A percentile compares a stretch with the other conserved stretches of the same genome.
Conservation (phyloP, 2,888 invertebrate species). For the Synanthedon andrenaeformis region DNA sequence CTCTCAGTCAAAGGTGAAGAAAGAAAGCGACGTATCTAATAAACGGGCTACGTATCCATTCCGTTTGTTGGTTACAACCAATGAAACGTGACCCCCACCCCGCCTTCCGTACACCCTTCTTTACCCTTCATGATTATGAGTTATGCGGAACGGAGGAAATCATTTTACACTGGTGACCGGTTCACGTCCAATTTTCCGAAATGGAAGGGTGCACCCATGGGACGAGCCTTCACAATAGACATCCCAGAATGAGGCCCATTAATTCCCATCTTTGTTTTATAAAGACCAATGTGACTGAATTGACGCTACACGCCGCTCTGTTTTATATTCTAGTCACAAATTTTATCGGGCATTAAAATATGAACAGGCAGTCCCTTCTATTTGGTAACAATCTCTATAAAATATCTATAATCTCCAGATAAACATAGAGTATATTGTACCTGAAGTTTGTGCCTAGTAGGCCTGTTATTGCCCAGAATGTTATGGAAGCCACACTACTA, state of each 20-base stretch:
- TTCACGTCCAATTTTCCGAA: constrained; percentile 61
- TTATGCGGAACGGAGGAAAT: constrained; percentile 30
- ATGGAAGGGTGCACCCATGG: constrained; percentile 63
- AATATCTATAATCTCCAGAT: no score
- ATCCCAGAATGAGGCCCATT: constrained; percentile 62
- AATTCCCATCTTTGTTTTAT: constrained; percentile 68
- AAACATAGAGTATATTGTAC: no score
- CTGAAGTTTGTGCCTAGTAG: no score
- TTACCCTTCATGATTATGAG: constrained; percentile 38
- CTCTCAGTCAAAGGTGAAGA: constrained; percentile 61
- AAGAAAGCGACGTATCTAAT: constrained; percentile 65
- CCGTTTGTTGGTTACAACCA: constrained; percentile 55
- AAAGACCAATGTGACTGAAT: constrained; percentile 59
- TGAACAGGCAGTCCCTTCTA: not conserved
- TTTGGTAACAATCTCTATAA: no score
- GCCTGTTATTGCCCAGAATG: no score
- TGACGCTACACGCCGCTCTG: constrained; percentile 4
- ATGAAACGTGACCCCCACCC: constrained; percentile 31
- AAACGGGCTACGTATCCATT: constrained; percentile 59
- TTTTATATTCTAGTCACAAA: no score
- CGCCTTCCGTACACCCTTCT: constrained; percentile 24
- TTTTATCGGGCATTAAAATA: not conserved
- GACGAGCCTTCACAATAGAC: constrained; percentile 61
- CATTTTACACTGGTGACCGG: constrained; percentile 38
- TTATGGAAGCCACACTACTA: no score